Base-by-base conservation (phyloP, 1,140 invertebrate species). In the Drosophila serrata region DNA sequence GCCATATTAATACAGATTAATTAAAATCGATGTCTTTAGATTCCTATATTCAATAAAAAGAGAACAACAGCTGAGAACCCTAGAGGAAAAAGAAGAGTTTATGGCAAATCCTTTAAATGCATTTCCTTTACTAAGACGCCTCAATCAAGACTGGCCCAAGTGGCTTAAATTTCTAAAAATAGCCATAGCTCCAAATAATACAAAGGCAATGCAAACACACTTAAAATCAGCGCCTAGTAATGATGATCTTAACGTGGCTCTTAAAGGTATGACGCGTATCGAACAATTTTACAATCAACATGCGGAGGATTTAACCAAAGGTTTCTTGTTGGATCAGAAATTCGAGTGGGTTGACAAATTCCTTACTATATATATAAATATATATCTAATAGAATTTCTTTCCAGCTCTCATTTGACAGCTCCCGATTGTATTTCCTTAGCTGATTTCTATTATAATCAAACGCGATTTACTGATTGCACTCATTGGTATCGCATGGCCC, bases 101-200 rank as follows among this genome's bases (percentile, higher is more conserved):
- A 22, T 84, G 27, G 55, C 40, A 15, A 84, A 85, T 64, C 81
- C 81, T 0, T 40, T 85, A 4, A 81, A 85, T 59, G 72, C 61
- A 3, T 85, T 55, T 37, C 19, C 46, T 0, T 17, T 84, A 13
- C 31, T 84, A 1, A 35, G 77, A n/a, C 42, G 81, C 1, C 40
- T 85, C 7, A 68, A 77, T 8, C 55, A 85, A 31, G 81, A 84
- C 57, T 84, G 81, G 81, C 77, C 77, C 22, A 77, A 81, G 17
- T 72, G 57, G 81, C n/a, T 85, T 4, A 22, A 31, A 12, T 81
- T 85, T 58, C 22, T 84, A 1, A 35, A 62, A 19, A 4, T 33
- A 1, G 51, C 37, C 6, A 73, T 59, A 24, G 29, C 24, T 7
- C n/a, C 46, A 0, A 60, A 49, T 4, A 24, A 33, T 22, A 42